phyloP scores from a whole-genome alignment of 2,113 vertebrate genomes.

The Mastomys natalensis region DNA sequence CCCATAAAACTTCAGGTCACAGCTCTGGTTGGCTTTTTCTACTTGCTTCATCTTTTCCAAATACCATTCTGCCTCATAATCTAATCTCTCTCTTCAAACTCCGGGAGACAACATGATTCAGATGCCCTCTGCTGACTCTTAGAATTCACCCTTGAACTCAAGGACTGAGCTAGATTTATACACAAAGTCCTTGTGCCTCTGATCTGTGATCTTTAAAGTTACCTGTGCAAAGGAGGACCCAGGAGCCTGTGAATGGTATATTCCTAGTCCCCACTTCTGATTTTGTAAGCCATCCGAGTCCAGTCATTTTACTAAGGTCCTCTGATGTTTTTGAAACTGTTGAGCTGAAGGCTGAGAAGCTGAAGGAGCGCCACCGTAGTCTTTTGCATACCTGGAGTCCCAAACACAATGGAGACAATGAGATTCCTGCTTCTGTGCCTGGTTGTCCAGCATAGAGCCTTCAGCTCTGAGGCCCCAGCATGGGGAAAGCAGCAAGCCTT shows the following conservation, averaged over 20 bases:
- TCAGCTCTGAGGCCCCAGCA: not conserved
- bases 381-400: not conserved
- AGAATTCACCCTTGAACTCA: not conserved
- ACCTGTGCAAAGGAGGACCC: not conserved
- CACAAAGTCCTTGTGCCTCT: not conserved
- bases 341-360: not conserved
- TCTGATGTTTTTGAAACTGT: not conserved
- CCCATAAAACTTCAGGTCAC: not conserved
- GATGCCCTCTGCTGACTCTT: conserved; percentile 21
- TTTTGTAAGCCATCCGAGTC: not conserved
- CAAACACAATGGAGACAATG: not conserved
- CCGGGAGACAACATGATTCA: not conserved
- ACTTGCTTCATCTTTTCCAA: not conserved
- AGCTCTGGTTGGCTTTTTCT: not conserved
- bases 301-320: not conserved
- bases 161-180: not conserved
- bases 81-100: conserved; percentile 3
- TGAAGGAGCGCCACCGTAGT: not conserved
- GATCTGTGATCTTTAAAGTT: conserved; percentile 15
- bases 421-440: not conserved
- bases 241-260: not conserved
- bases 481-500: not conserved
- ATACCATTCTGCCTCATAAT: not conserved
- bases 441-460: not conserved
- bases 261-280: not conserved